Conservation (phyloP, 2,797 vertebrate species). For the Hipposideros larvatus region DNA sequence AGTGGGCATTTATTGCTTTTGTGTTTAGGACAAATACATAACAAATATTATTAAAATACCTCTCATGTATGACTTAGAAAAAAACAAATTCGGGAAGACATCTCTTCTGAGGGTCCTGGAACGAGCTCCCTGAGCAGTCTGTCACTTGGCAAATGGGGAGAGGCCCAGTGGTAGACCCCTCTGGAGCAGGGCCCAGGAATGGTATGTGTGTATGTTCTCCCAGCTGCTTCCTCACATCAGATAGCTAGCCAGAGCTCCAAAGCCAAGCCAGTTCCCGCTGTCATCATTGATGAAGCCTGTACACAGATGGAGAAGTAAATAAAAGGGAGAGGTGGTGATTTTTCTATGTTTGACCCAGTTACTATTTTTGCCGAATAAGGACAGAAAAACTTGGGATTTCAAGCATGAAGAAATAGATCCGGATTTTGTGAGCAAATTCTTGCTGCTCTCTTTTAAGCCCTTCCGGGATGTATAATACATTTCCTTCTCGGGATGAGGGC, state of each 20-base stretch:
- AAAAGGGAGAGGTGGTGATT: conserved; percentile 75
- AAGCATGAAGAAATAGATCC: conserved; percentile 68
- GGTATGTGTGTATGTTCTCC: conserved; percentile 46
- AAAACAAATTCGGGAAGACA: neutral
- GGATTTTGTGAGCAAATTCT: conserved; percentile 66
- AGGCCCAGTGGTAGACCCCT: neutral
- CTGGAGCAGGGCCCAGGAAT: conserved; percentile 65
- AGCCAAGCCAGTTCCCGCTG: conserved; percentile 72
- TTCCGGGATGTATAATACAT: neutral
- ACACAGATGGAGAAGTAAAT: conserved; percentile 83
- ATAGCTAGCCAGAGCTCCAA: conserved; percentile 66
- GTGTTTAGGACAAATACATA: neutral
- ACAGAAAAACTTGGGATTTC: conserved; percentile 76
- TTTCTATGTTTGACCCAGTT: conserved; percentile 83
- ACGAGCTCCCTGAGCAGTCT: neutral
- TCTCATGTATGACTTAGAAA: neutral
- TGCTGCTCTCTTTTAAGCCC: conserved; percentile 54
- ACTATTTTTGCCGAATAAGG: conserved; percentile 81
- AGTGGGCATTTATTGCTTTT: conserved; percentile 19
- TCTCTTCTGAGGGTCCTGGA: conserved; percentile 21
- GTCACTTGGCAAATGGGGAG: conserved; percentile 40
- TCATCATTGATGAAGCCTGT: conserved; percentile 78
- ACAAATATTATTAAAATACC: conserved; percentile 29
- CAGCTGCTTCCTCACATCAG: conserved; percentile 79
- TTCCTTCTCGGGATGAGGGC: conserved; percentile 54